Evolutionary conservation across 2,888 invertebrate species (phyloP).

Genomic region (Syritta pipiens): DNA sequence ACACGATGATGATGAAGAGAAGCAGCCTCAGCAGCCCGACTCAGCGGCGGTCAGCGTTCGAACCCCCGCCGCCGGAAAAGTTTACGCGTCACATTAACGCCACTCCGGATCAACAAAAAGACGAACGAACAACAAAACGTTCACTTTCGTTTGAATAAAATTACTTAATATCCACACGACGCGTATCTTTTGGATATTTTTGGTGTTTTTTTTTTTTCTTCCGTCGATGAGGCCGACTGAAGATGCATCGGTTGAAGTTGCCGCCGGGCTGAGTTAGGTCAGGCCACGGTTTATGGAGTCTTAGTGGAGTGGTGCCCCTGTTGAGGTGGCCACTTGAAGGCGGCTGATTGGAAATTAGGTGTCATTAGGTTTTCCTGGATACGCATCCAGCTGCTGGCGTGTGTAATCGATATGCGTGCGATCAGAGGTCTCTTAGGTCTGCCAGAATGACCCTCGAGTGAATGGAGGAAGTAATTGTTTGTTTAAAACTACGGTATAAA

Average conservation of each 20-base stretch:
- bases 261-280: neutral
- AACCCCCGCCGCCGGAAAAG: slow-evolving; percentile 39
- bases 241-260: slow-evolving; percentile 9
- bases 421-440: too few relatives aligned
- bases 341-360: slow-evolving; percentile 29
- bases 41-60: too few relatives aligned
- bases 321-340: slow-evolving; percentile 13
- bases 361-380: slow-evolving; percentile 25
- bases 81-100: slow-evolving; percentile 44
- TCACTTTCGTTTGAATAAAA: slow-evolving; percentile 65
- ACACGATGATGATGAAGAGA: slow-evolving; percentile 27
- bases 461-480: slow-evolving; percentile 28
- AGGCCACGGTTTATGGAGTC: too few relatives aligned
- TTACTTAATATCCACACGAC: slow-evolving; percentile 62
- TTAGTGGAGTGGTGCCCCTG: too few relatives aligned
- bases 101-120: slow-evolving; percentile 37
- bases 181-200: slow-evolving; percentile 3
- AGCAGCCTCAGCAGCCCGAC: too few relatives aligned
- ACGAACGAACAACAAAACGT: slow-evolving; percentile 40
- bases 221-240: slow-evolving; percentile 13
- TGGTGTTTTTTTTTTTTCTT: slow-evolving; percentile 17
- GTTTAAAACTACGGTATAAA: slow-evolving; percentile 19
- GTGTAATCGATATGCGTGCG: slow-evolving; percentile 30
- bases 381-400: neutral
- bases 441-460: neutral